phyloP scores from a whole-genome alignment of 2,797 vertebrate genomes.

The Eulemur mongoz region DNA sequence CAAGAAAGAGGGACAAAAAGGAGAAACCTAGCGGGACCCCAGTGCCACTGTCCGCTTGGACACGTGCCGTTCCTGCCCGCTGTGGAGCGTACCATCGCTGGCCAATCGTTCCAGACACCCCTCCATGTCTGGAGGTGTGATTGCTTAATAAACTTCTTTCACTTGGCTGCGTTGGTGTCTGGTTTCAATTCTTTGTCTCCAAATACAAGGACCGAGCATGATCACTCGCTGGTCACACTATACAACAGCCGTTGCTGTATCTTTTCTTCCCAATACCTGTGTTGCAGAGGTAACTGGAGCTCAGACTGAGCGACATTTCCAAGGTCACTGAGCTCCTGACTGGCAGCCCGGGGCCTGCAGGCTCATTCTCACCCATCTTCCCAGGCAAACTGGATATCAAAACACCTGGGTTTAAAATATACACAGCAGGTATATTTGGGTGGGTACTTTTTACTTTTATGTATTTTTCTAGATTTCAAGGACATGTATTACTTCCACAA shows the following conservation, averaged over 20 bases:
- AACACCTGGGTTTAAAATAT: not conserved
- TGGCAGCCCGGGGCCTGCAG: not conserved
- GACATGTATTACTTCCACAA: not conserved
- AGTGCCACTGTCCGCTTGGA: too few relatives aligned
- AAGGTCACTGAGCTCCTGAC: not conserved
- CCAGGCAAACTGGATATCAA: not conserved
- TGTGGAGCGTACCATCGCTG: too few relatives aligned
- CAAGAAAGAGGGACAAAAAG: too few relatives aligned
- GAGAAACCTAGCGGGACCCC: too few relatives aligned
- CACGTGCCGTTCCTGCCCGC: too few relatives aligned
- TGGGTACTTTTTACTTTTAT: not conserved
- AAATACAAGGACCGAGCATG: too few relatives aligned
- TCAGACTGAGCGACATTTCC: not conserved
- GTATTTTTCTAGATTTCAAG: not conserved
- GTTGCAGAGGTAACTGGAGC: not conserved
- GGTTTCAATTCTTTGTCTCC: too few relatives aligned
- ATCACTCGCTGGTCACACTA: too few relatives aligned
- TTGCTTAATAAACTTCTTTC: too few relatives aligned
- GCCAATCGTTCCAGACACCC: too few relatives aligned
- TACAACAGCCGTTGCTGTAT: not conserved
- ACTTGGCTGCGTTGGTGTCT: too few relatives aligned
- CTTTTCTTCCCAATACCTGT: not conserved
- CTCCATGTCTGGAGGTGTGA: too few relatives aligned
- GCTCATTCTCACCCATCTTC: not conserved
- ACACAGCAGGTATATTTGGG: not conserved